Evolutionary conservation across 1,140 invertebrate species (phyloP).

Genomic region (Arion vulgaris): DNA sequence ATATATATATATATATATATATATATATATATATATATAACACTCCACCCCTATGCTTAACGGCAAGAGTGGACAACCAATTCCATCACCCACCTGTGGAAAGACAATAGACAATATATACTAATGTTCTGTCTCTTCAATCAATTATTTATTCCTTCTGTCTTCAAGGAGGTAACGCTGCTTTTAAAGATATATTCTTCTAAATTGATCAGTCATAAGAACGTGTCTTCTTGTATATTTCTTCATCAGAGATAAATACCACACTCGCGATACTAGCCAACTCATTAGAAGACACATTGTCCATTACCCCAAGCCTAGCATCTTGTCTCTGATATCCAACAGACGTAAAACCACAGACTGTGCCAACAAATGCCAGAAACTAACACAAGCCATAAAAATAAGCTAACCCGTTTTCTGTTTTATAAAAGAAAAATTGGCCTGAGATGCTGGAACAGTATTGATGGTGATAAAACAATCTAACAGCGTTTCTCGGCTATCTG

Average conservation of each 20-base stretch:
- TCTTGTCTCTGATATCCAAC: not conserved
- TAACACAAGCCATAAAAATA: not conserved
- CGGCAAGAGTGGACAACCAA: too few species aligned
- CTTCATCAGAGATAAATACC: not conserved
- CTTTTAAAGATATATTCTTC: too few species aligned
- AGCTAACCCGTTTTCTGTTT: not conserved
- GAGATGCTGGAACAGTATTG: not conserved
- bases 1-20: too few species aligned
- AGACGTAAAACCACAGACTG: not conserved
- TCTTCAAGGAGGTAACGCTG: too few species aligned
- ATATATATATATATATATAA: too few species aligned
- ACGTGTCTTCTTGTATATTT: not conserved
- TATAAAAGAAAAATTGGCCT: not conserved
- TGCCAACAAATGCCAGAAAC: conserved; percentile 7
- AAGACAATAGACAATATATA: too few species aligned
- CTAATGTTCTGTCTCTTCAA: too few species aligned
- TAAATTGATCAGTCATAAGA: too few species aligned
- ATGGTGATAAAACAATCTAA: conserved; percentile 29
- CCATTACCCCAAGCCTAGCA: not conserved
- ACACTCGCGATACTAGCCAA: not conserved
- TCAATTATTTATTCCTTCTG: too few species aligned
- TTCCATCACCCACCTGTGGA: too few species aligned
- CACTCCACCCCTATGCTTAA: too few species aligned
- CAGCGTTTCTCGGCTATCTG: not conserved
- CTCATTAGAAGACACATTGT: not conserved